Base-by-base conservation (phyloP, 2,113 vertebrate species). In the Neodontobutis hainanensis region DNA sequence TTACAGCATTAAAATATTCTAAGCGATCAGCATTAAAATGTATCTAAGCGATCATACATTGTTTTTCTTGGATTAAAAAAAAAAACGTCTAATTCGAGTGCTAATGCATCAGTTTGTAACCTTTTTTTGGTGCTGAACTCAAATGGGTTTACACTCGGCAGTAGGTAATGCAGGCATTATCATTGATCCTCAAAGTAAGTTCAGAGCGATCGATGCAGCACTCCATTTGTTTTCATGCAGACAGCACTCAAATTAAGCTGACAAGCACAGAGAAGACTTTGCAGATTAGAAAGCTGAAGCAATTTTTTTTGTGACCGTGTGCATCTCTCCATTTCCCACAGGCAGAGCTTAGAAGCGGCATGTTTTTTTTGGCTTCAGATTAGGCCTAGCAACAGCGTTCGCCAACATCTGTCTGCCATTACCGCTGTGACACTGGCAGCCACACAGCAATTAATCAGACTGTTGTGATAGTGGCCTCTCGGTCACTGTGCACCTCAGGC, bases 321-420 rank as follows among this genome's bases (percentile, higher is more conserved):
- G 38, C 38, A 14, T 51, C 14, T 66, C 19, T 79, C 16, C 4
- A 40, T 64, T 72, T 67, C 63, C 68, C 56, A 40, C 43, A 4
- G 47, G 46, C 65, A 61, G 15, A 67, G 78, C 50, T 87, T 83
- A 78, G 70, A 82, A 68, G 42, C 68, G 11, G 27, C 61, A 38
- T 84, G 76, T 78, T 74, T 57, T 78, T 74, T 57, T 61, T 44
- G 75, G 65, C 60, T 65, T 27, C 70, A 68, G 85, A 85, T 87
- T 83, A 88, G 77, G 64, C 56, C 53, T 8, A 27, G 65, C 60
- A 19, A 2, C 55, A 50, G 68, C 50, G 3, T 76, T 73, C 61
- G 71, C 74, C 70, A 79, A 81, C 88, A 88, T 90, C 86, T 90
- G 86, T 77, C 71, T 68, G 59, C 80, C 71, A 73, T 87, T 79